Conservation (phyloP, 1,140 invertebrate genomes). For the Drosophila gunungcola region DNA sequence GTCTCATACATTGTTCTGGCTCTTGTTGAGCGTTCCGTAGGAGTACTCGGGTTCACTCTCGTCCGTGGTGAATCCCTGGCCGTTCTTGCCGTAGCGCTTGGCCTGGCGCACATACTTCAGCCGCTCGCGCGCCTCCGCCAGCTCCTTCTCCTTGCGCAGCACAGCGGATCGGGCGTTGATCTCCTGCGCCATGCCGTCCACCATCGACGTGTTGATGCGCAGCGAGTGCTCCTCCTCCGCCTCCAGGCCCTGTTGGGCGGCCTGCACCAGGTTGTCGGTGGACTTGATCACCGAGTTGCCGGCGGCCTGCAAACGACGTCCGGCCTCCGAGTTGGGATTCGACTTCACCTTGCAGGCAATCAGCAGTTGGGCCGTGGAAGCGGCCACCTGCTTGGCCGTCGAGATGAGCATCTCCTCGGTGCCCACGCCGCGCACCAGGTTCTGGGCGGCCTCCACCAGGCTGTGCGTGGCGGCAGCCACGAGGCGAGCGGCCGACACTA, state of each 20-base stretch:
- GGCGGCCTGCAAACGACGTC: conserved; percentile 96
- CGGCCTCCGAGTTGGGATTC: conserved; percentile 96
- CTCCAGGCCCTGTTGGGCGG: conserved; percentile 96
- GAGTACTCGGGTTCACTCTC: conserved; percentile 86
- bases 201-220: conserved; percentile 95
- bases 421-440: conserved; percentile 96
- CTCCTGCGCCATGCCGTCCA: conserved; percentile 96
- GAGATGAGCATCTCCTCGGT: conserved; percentile 98
- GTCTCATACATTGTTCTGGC: conserved; percentile 83
- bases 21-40: conserved; percentile 71
- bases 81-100: conserved; percentile 90
- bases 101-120: conserved; percentile 94
- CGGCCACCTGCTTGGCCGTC: conserved; percentile 98
- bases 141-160: conserved; percentile 95
- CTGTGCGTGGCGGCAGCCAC: conserved; percentile 99
- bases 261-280: conserved; percentile 97
- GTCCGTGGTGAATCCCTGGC: conserved; percentile 86
- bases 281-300: conserved; percentile 99
- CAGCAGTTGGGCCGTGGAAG: conserved; percentile 97
- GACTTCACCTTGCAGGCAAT: conserved; percentile 99
- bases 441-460: conserved; percentile 98
- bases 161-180: conserved; percentile 95
- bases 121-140: conserved; percentile 95
- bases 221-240: conserved; percentile 95
- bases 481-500: conserved; percentile 97